Evolutionary conservation across 2,888 invertebrate genomes (phyloP), one percentile per base, ranked within the genome.

Genomic region (Aleiodes leptofemur): DNA sequence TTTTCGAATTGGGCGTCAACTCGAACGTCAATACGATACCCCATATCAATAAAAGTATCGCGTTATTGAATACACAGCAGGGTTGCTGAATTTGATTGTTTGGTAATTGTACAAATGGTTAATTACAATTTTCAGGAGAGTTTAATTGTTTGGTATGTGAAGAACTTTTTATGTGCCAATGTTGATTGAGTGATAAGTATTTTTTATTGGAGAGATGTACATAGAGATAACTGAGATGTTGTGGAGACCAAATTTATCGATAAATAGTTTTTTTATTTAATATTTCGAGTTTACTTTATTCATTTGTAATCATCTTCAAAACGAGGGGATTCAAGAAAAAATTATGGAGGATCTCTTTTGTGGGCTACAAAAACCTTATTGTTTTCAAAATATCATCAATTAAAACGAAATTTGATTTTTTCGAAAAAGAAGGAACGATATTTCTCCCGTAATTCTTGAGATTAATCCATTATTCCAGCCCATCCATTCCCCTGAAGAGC

Each of bases 1-100:
- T 96, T 0, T 98, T 98, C 90, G 93, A 94, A 80, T 91, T 97
- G 59, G 97, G 97, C 3, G 92, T 96, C 76, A 93, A 92, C 80
- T 95, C 95, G 6, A 94, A 95, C 76, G 92, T 95, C 74, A 96
- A 96, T 82, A 95, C 96, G 0, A 93, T 94, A 77, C 90, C 92
- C 14, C 94, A 94, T 87, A 94, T 98, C 79, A 93, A 94, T 74
- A 96, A 95, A 86, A 95, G 96, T 75, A 93, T 98, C 74, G 92
- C 94, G 79, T 92, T 96, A 66, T 91, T 98, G 77, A 96, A 96
- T 89, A 91, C 95, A 81, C 97, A 97, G 86, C 93, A 95, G 83
- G 96, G 96, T 14, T 95, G 95, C 90, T 96, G 91, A 89, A 68
- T 4, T 16, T 53, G 38, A 34, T 51, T n/a, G 14, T 61, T 51